phyloP scores from a whole-genome alignment of 37 sponge, comb jelly and placozoan genomes.

The Beroe ovata region DNA sequence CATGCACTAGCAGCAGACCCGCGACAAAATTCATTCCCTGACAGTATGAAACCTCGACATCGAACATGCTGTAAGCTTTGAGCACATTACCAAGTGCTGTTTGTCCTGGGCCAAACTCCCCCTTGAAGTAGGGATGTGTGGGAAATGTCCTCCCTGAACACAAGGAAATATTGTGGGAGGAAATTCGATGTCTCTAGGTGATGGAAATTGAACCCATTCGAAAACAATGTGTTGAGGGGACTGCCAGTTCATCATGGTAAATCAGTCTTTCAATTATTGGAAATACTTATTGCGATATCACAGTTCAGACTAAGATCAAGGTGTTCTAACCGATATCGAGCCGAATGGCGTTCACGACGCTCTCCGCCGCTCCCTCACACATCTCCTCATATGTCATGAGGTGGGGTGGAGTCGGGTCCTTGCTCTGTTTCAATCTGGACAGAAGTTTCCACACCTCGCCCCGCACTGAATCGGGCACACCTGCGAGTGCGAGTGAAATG shows the following conservation, averaged over 20 bases:
- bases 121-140: conserved; percentile 11
- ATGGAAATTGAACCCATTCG: too few relatives aligned
- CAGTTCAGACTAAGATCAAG: neutral
- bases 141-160: conserved; percentile 58
- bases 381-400: neutral
- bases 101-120: neutral
- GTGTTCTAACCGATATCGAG: neutral
- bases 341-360: neutral
- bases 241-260: too few relatives aligned
- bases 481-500: neutral
- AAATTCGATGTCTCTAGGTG: too few relatives aligned
- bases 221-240: too few relatives aligned
- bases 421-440: neutral
- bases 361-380: neutral
- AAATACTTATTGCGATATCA: too few relatives aligned
- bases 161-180: neutral
- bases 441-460: conserved; percentile 35
- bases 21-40: conserved; percentile 45
- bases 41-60: conserved; percentile 13
- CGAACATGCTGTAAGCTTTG: conserved; percentile 12
- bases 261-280: too few relatives aligned
- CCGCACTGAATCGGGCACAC: conserved; percentile 49
- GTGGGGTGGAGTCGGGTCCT: neutral
- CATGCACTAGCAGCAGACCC: conserved; percentile 4
- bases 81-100: conserved; percentile 8